A percentile compares a stretch with the other conserved stretches of the same genome.
These are phyloP conservation scores for Pardalotus punctatus DNA, from an alignment of 2,113 vertebrate genomes.

Conservation along the genomic window DNA sequence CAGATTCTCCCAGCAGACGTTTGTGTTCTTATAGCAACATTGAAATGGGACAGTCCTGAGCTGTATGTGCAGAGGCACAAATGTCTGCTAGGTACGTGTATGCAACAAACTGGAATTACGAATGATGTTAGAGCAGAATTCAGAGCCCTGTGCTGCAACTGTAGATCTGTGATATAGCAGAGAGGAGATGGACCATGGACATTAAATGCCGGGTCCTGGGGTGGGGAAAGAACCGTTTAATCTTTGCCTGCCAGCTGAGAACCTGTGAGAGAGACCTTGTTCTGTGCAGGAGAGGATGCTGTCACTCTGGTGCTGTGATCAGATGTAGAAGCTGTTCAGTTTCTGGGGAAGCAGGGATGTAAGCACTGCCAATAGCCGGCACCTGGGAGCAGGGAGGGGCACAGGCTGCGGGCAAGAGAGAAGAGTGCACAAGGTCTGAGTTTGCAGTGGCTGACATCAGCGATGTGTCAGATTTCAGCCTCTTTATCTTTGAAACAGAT, in stretches of 20 bases:
- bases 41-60: background rate
- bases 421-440: background rate
- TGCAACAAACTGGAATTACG: background rate
- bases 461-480: background rate
- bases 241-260: background rate
- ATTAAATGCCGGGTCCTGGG: background rate
- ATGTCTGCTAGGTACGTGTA: background rate
- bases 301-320: background rate
- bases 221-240: background rate
- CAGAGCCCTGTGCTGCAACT: background rate
- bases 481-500: background rate
- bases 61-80: background rate
- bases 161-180: background rate
- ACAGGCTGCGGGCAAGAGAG: background rate
- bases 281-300: background rate
- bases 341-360: background rate
- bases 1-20: background rate
- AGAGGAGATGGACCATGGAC: background rate
- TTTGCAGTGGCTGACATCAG: background rate
- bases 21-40: background rate
- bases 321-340: background rate
- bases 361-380: background rate
- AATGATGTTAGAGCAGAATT: background rate
- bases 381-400: background rate
- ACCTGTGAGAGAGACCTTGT: background rate